Conservation (phyloP, 2,113 vertebrate species). For the Oreotragus oreotragus region DNA sequence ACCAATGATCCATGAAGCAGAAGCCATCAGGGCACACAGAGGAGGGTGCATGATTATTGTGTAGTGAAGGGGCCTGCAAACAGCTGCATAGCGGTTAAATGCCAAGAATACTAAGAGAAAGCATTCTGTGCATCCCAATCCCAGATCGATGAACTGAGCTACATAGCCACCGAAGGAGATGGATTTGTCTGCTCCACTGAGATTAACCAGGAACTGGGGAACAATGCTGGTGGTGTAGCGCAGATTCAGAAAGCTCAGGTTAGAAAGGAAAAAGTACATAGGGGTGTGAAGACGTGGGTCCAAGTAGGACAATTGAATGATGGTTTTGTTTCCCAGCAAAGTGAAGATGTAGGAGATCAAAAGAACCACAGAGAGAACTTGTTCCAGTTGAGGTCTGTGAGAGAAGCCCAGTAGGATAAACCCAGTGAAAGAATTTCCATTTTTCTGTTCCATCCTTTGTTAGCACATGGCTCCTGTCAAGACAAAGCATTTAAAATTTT, state of each 20-base stretch:
- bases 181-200: neutral
- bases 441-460: neutral
- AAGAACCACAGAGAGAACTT: neutral
- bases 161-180: conserved; percentile 20
- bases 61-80: neutral
- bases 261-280: neutral
- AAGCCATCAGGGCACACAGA: neutral
- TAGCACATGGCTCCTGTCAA: neutral
- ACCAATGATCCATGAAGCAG: neutral
- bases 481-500: neutral
- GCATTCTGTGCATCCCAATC: neutral
- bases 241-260: neutral
- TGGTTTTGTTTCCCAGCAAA: neutral
- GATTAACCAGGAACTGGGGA: neutral
- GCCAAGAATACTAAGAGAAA: neutral
- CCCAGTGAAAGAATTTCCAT: neutral
- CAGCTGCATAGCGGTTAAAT: neutral
- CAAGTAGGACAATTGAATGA: neutral
- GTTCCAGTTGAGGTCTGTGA: neutral
- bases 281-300: neutral
- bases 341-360: neutral
- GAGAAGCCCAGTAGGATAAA: conserved; percentile 39
- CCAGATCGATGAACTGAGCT: neutral
- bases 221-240: neutral
- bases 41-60: neutral